Base-by-base conservation (phyloP, 2,113 vertebrate species). In the Lutjanus erythropterus region DNA sequence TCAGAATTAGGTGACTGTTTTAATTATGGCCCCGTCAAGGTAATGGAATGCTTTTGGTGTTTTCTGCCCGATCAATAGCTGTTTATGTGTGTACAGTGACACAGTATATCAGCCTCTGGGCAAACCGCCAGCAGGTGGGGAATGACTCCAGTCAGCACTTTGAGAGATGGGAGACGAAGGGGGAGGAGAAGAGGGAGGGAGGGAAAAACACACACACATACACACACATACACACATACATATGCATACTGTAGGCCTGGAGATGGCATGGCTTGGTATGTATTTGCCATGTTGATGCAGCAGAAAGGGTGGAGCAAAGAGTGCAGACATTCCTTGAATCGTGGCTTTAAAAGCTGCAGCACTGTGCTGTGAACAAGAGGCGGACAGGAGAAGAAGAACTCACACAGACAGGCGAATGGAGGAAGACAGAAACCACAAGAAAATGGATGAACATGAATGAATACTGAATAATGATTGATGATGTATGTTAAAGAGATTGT, bases 41-140 rank as follows among this genome's bases (percentile, higher is more conserved):
- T 92, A 93, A 94, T 91, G 83, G 82, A 93, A 93, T 76, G 86
- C 81, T 87, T 82, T 70, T 58, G 83, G 72, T 86, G 76, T 84
- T 86, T 82, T 80, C 61, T 44, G 64, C 62, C 58, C 5, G 56
- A 91, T 94, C 93, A 91, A 93, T 94, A 92, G 59, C 77, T 87
- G 91, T 88, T 93, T 90, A 91, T 92, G 86, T 80, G 84, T 85
- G 73, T 86, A 80, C 33, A 62, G 83, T 84, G 78, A 88, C 83
- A 88, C 76, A 83, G 53, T 89, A 89, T 84, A 89, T 88, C 89
- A 90, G 88, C 85, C 78, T 78, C 23, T 50, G 80, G 90, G 86
- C 89, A 74, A 65, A 42, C 83, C 18, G 89, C 90, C 88, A 89
- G 81, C 39, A 76, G 85, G 67, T 76, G 47, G 73, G 53, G 87